phyloP scores from a whole-genome alignment of 2,113 vertebrate species.

The Carassius carassius region DNA sequence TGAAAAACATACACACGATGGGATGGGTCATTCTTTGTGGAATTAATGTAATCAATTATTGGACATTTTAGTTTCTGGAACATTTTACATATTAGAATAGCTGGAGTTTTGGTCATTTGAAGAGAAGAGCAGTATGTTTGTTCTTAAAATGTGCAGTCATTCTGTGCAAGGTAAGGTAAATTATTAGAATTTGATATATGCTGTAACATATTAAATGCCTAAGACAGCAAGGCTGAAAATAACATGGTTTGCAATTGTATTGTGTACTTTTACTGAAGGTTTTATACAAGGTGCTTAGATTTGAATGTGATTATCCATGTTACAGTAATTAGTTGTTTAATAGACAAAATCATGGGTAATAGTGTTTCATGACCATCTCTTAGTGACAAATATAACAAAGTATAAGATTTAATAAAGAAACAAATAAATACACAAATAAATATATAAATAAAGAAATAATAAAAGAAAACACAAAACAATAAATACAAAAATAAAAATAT shows the following conservation, averaged over 20 bases:
- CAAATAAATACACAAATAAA: too few relatives aligned
- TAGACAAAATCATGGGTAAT: too few relatives aligned
- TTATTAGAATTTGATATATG: not conserved
- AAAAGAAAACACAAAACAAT: too few relatives aligned
- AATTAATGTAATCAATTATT: not conserved
- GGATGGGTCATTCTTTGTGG: not conserved
- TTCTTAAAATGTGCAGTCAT: not conserved
- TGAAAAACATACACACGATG: slow-evolving; percentile 11
- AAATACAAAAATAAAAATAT: too few relatives aligned
- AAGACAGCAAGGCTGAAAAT: not conserved
- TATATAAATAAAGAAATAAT: too few relatives aligned
- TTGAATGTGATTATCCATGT: not conserved
- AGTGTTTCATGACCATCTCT: too few relatives aligned
- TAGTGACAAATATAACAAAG: too few relatives aligned
- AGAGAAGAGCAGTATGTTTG: not conserved
- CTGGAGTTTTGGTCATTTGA: not conserved
- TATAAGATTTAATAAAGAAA: too few relatives aligned
- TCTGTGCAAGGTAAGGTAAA: not conserved
- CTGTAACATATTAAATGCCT: not conserved
- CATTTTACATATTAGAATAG: not conserved
- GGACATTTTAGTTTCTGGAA: not conserved
- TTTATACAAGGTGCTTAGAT: not conserved
- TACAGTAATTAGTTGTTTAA: not conserved
- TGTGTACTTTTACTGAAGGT: not conserved
- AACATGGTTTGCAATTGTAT: not conserved